These are phyloP conservation scores for Melozone crissalis DNA, from an alignment of 2,113 vertebrate species.

Conservation along the genomic window DNA sequence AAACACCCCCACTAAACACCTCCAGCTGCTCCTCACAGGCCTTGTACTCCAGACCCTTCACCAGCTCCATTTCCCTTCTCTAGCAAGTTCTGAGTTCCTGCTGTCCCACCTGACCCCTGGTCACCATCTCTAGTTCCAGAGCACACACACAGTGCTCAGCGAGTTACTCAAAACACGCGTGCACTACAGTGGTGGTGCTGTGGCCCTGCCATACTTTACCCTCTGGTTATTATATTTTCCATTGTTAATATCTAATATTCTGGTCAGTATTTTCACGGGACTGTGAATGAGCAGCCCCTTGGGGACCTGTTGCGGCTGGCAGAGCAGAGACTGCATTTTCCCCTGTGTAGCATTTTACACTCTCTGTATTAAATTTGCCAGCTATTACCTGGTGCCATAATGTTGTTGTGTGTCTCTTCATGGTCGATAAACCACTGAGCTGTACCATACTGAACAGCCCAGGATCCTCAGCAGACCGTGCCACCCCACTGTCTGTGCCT, in stretches of 20 bases:
- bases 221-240: neutral
- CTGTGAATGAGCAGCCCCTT: neutral
- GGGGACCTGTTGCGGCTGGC: accelerated
- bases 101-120: neutral
- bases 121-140: accelerated
- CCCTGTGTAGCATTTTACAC: neutral
- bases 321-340: neutral
- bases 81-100: neutral
- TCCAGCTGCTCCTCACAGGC: accelerated
- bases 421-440: neutral
- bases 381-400: neutral
- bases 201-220: no score
- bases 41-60: neutral
- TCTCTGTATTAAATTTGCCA: neutral
- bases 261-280: accelerated
- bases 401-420: neutral
- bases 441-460: neutral
- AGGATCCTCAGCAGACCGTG: accelerated
- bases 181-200: accelerated
- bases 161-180: accelerated
- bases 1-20: no score
- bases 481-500: accelerated
- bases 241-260: neutral
- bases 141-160: accelerated
- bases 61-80: no score